Evolutionary conservation across 2,888 invertebrate species (phyloP).

Genomic region (Flexamia atlantica): DNA sequence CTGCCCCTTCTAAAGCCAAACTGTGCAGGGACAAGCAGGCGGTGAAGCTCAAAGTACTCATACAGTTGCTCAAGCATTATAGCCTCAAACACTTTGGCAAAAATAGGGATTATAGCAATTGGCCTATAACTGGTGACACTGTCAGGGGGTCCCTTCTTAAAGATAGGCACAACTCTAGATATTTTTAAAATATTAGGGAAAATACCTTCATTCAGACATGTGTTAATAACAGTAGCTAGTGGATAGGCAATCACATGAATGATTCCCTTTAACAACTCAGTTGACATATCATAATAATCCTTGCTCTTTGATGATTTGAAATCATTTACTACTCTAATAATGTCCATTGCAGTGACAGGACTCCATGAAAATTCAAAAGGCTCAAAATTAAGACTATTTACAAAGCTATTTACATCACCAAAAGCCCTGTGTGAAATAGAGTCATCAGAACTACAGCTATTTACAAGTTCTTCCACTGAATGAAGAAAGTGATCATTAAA

Average conservation of each 20-base stretch:
- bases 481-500: conserved; percentile 11
- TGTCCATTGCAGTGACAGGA: neutral
- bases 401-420: neutral
- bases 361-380: conserved; percentile 13
- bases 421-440: neutral
- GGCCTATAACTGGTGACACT: neutral
- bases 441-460: neutral
- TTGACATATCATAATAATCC: neutral
- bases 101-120: conserved; percentile 1
- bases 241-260: neutral
- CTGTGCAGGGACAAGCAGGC: neutral
- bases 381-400: neutral
- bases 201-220: neutral
- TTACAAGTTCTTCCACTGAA: conserved; percentile 10
- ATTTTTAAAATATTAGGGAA: conserved; percentile 15
- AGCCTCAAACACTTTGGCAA: conserved; percentile 14
- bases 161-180: conserved; percentile 5
- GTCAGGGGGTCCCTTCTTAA: neutral
- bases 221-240: neutral
- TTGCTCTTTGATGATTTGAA: conserved; percentile 6
- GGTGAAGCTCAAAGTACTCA: conserved; percentile 17
- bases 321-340: neutral
- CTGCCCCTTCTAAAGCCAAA: conserved; percentile 5
- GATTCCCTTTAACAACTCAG: neutral
- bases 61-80: conserved; percentile 11